Percentiles rank a stretch among this genome's conserved stretches.
Conservation (phyloP, 2,113 vertebrate genomes). For the Cygnus buccinator region DNA sequence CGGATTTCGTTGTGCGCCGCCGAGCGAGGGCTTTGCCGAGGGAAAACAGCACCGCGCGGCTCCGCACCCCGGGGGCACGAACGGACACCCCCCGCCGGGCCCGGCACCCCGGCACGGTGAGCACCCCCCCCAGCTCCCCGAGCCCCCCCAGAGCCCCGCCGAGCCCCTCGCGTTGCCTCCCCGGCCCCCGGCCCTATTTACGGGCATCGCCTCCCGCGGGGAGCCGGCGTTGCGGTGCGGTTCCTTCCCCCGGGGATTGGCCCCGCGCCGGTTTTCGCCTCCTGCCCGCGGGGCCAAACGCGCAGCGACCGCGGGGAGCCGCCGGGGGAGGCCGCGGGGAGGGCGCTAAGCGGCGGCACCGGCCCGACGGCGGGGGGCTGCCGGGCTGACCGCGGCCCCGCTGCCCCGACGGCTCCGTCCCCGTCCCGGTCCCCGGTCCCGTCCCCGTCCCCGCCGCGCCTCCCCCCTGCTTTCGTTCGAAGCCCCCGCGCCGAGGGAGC, state of each 20-base stretch:
- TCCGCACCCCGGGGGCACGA: too few relatives aligned
- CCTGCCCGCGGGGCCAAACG: not conserved
- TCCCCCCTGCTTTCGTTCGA: not conserved
- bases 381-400: constrained; percentile 67
- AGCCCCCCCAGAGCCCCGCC: not conserved
- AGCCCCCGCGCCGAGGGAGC: not conserved
- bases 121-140: too few relatives aligned
- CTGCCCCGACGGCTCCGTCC: not conserved
- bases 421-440: not conserved
- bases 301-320: not conserved
- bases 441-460: too few relatives aligned
- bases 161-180: not conserved
- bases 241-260: not conserved
- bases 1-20: not conserved
- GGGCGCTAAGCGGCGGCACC: not conserved
- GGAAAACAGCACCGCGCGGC: too few relatives aligned
- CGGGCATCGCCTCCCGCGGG: not conserved
- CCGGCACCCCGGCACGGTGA: too few relatives aligned
- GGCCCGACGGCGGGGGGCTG: not conserved
- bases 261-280: too few relatives aligned
- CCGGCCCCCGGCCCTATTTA: not conserved
- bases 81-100: too few relatives aligned
- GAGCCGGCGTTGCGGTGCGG: not conserved
- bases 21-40: too few relatives aligned
- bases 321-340: not conserved